Percentiles rank a stretch among this genome's conserved stretches.
Conservation (phyloP, 2,888 invertebrate genomes). For the Parasteatoda lunata region DNA sequence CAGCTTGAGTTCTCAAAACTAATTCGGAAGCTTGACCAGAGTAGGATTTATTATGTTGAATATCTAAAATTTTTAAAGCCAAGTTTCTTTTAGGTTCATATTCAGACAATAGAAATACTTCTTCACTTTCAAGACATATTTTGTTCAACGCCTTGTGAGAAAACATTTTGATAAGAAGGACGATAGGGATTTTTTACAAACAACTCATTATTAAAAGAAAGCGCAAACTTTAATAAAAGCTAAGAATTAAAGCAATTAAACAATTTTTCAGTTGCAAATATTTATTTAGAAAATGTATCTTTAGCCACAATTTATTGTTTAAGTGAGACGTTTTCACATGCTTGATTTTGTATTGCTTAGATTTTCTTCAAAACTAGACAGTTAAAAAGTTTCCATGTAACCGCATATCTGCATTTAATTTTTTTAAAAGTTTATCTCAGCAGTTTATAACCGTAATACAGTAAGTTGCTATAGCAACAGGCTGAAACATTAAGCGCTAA, state of each 20-base stretch:
- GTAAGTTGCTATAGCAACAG: no score
- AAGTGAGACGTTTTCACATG: not conserved
- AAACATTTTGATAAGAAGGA: not conserved
- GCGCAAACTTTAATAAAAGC: not conserved
- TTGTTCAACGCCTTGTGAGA: conserved; percentile 10
- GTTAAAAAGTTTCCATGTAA: no score
- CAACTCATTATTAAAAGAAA: not conserved
- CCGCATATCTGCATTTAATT: no score
- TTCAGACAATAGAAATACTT: conserved; percentile 32
- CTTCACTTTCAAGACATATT: conserved; percentile 26
- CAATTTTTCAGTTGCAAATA: no score
- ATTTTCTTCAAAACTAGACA: no score
- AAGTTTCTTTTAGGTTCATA: conserved; percentile 23
- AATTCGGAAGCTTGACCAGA: conserved; percentile 26
- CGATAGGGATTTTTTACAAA: not conserved
- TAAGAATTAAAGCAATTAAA: not conserved
- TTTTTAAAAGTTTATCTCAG: no score
- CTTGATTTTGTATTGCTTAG: no score
- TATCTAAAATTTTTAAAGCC: conserved; percentile 18
- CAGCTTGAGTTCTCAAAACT: conserved; percentile 50
- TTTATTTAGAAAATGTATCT: not conserved
- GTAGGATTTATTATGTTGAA: conserved; percentile 26
- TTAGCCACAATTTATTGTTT: not conserved
- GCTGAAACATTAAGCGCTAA: no score
- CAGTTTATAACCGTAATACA: no score